Percentiles rank a stretch among this genome's conserved stretches.
phyloP scores from a whole-genome alignment of 2,113 vertebrate species.

The Crotalus helleri region DNA sequence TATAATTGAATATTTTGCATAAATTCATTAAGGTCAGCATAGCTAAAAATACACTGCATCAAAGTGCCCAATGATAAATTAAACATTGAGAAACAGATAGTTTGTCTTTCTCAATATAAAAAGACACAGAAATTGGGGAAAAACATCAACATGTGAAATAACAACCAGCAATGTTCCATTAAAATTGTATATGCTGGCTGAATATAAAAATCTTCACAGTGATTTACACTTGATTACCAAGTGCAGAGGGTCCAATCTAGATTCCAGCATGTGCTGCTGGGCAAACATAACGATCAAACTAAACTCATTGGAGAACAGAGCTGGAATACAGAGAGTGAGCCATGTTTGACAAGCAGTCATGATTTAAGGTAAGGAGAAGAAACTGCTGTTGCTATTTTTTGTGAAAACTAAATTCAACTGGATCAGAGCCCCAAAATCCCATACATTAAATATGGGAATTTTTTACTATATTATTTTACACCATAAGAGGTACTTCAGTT shows the following conservation, averaged over 20 bases:
- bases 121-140: constrained; percentile 48
- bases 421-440: constrained; percentile 19
- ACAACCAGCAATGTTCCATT: constrained; percentile 41
- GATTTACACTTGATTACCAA: constrained; percentile 51
- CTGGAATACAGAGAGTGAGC: not conserved
- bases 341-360: not conserved
- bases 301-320: not conserved
- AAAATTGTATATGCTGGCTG: constrained; percentile 39
- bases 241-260: constrained; percentile 35
- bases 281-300: constrained; percentile 41
- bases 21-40: constrained; percentile 8
- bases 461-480: constrained; percentile 48
- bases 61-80: constrained; percentile 3
- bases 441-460: constrained; percentile 34
- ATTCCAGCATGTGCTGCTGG: constrained; percentile 23
- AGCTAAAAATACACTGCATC: not conserved
- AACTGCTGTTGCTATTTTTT: not conserved
- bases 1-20: constrained; percentile 17
- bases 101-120: constrained; percentile 33
- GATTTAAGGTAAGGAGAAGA: not conserved
- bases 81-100: not conserved
- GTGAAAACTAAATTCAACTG: not conserved
- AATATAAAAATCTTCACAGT: constrained; percentile 71
- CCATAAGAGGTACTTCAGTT: constrained; percentile 78
- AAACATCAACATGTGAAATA: constrained; percentile 50